These are phyloP conservation scores for Thecophora atra DNA, from an alignment of 2,888 invertebrate genomes.

Conservation along the genomic window DNA sequence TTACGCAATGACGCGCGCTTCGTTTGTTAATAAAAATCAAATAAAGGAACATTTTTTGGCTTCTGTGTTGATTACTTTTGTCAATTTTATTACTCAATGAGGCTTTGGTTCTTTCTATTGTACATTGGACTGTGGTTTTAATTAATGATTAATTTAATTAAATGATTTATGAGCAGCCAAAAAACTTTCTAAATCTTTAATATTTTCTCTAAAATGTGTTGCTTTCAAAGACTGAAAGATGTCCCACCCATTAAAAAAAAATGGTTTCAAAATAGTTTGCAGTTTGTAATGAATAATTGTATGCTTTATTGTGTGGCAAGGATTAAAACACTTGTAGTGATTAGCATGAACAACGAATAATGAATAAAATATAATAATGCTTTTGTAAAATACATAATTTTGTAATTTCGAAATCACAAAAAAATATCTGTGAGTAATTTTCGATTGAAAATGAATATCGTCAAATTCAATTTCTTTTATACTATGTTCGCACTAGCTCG, in stretches of 20 bases:
- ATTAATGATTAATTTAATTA: too few species aligned
- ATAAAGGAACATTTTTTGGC: not conserved
- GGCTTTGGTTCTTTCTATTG: too few species aligned
- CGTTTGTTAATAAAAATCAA: not conserved
- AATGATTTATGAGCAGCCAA: too few species aligned
- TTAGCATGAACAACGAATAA: not conserved
- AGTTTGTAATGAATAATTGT: not conserved
- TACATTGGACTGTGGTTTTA: too few species aligned
- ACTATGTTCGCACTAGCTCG: too few species aligned
- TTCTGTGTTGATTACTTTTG: not conserved
- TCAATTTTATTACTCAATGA: not conserved
- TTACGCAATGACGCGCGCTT: not conserved
- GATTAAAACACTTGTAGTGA: slow-evolving; percentile 21
- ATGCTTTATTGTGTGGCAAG: slow-evolving; percentile 28
- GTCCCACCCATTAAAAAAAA: too few species aligned
- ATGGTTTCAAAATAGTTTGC: too few species aligned
- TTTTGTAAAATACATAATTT: not conserved
- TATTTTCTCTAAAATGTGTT: too few species aligned
- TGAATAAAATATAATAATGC: not conserved
- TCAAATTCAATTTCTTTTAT: too few species aligned
- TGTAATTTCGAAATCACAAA: not conserved
- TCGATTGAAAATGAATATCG: too few species aligned
- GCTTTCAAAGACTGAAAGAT: too few species aligned
- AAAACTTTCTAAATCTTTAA: too few species aligned
- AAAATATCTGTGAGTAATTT: slow-evolving; percentile 5